These are phyloP conservation scores for Lumbricus terrestris DNA, from an alignment of 2,888 invertebrate genomes.

Conservation along the genomic window DNA sequence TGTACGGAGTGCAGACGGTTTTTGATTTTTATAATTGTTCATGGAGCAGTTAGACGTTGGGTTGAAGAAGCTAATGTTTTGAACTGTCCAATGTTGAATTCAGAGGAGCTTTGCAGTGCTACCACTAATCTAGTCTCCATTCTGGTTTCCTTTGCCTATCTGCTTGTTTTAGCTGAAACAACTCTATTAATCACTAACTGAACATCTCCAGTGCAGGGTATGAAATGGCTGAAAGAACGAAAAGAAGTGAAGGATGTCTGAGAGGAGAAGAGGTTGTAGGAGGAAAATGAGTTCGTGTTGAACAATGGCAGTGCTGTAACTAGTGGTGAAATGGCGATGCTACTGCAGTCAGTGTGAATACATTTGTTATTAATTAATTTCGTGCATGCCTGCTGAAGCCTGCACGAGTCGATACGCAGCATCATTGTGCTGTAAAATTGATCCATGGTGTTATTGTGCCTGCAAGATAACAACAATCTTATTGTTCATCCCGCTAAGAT, in stretches of 20 bases:
- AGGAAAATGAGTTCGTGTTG: background rate
- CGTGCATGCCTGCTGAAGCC: slow-evolving; percentile 3
- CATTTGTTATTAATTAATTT: slow-evolving; percentile 3
- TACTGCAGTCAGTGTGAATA: background rate
- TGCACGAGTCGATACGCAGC: background rate
- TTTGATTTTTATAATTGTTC: background rate
- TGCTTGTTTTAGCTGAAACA: background rate
- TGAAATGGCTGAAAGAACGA: background rate
- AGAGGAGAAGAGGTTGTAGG: background rate
- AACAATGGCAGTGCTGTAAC: background rate
- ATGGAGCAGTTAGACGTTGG: background rate
- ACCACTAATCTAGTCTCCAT: no score
- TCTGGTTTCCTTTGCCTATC: background rate
- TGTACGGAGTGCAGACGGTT: background rate
- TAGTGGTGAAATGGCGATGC: background rate
- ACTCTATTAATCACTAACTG: background rate
- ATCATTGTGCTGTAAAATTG: background rate
- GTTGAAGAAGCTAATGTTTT: background rate
- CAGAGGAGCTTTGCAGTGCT: no score
- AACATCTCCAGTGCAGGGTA: background rate
- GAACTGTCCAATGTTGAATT: background rate
- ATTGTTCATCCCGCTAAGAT: background rate
- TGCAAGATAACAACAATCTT: background rate
- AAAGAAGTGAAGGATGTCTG: background rate
- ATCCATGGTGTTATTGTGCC: background rate